Conservation (phyloP, 2,888 invertebrate genomes). For the Nephrotoma appendiculata region DNA sequence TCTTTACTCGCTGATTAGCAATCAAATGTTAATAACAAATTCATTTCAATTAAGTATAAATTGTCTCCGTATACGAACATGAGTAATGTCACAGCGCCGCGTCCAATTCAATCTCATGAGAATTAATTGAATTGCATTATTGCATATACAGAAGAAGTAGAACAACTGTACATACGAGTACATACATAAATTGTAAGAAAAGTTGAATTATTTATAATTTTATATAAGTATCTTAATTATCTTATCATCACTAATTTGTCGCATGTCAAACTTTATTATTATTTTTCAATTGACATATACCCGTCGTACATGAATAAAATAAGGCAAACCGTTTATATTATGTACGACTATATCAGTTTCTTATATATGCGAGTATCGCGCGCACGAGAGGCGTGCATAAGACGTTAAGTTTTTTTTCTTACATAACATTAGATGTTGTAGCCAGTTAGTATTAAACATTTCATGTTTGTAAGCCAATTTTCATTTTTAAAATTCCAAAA, state of each 20-base stretch:
- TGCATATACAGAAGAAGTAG: background rate
- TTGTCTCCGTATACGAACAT: background rate
- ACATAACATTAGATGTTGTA: background rate
- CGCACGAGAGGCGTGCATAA: background rate
- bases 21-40: background rate
- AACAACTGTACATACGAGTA: background rate
- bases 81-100: background rate
- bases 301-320: background rate
- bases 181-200: background rate
- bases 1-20: background rate
- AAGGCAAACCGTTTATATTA: background rate
- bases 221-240: background rate
- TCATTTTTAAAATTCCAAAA: background rate
- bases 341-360: background rate
- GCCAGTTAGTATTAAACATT: background rate
- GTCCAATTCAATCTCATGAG: background rate
- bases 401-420: background rate
- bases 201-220: background rate
- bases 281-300: background rate
- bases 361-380: background rate
- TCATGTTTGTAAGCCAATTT: background rate
- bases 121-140: background rate
- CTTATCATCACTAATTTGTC: background rate
- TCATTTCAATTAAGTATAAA: background rate
- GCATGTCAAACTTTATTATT: background rate